A percentile compares a stretch with the other conserved stretches of the same genome.
phyloP scores from a whole-genome alignment of 2,888 invertebrate species.

The Serrognathus titanus region DNA sequence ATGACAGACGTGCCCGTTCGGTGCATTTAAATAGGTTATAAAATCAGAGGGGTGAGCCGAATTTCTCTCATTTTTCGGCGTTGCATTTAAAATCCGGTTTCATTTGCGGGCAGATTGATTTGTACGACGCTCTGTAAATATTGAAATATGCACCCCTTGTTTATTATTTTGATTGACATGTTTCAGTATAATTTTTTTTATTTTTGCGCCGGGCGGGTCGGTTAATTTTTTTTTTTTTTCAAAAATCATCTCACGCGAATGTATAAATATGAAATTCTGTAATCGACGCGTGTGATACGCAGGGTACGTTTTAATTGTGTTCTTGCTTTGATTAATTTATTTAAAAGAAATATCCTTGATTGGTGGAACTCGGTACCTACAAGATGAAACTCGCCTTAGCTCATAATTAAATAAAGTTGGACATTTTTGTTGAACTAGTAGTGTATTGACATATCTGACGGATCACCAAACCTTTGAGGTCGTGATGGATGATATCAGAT shows the following conservation, averaged over 20 bases:
- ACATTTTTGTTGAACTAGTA: too few species aligned
- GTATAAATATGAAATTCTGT: too few species aligned
- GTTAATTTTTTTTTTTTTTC: too few species aligned
- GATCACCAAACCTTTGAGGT: conserved; percentile 24
- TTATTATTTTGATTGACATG: conserved; percentile 48
- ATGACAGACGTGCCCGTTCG: conserved; percentile 29
- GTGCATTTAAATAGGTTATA: conserved; percentile 33
- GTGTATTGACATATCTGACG: conserved; percentile 26
- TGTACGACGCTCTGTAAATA: conserved; percentile 41
- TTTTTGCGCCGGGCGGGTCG: too few species aligned
- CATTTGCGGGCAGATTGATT: conserved; percentile 46
- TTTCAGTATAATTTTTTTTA: conserved; percentile 10
- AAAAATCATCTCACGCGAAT: too few species aligned
- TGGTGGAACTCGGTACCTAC: too few species aligned
- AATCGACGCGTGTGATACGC: too few species aligned
- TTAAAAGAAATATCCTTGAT: too few species aligned
- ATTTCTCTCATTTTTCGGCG: conserved; percentile 23
- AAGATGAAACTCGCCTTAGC: too few species aligned
- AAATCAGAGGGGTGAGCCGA: conserved; percentile 24
- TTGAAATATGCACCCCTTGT: conserved; percentile 49
- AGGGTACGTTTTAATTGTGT: too few species aligned
- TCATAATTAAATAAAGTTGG: too few species aligned
- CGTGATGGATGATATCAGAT: conserved; percentile 29
- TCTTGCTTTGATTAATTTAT: too few species aligned
- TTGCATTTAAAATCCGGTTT: conserved; percentile 36